Conservation (phyloP, 1,140 invertebrate genomes). For the Notospermus geniculatus region DNA sequence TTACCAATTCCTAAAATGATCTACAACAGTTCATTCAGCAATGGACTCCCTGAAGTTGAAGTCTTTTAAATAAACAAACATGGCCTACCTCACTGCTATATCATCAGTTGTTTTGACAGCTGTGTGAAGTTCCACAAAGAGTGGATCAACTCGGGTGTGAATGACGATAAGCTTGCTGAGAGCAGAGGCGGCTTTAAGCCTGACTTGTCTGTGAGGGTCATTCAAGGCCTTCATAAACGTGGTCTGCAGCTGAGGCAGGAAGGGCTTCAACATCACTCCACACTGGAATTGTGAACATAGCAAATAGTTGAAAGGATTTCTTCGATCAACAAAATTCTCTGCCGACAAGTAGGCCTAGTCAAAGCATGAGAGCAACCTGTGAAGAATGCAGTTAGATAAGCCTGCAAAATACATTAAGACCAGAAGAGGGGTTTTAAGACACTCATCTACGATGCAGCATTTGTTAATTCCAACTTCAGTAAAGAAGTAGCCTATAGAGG, state of each 20-base stretch:
- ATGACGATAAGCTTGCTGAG: slow-evolving; percentile 86
- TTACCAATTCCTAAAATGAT: background rate
- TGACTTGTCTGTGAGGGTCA: slow-evolving; percentile 82
- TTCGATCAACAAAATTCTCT: too few relatives aligned
- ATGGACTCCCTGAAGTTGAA: background rate
- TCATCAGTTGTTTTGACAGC: slow-evolving; percentile 83
- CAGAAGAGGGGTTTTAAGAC: too few relatives aligned
- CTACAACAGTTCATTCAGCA: background rate
- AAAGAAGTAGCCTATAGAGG: too few relatives aligned
- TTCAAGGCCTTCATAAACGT: slow-evolving; percentile 93
- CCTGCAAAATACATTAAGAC: too few relatives aligned
- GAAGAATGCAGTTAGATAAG: too few relatives aligned
- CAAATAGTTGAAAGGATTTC: too few relatives aligned
- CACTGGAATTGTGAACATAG: slow-evolving; percentile 40
- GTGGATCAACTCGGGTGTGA: slow-evolving; percentile 77
- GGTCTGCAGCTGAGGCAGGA: slow-evolving; percentile 96
- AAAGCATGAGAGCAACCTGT: too few relatives aligned
- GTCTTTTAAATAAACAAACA: too few relatives aligned
- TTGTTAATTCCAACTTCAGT: too few relatives aligned
- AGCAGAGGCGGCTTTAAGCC: slow-evolving; percentile 84
- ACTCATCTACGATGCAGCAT: too few relatives aligned
- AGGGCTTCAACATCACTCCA: slow-evolving; percentile 91
- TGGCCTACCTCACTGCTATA: slow-evolving; percentile 67
- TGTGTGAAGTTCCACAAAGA: slow-evolving; percentile 87
- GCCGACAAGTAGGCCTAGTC: too few relatives aligned